These are phyloP conservation scores for Thamnaconus septentrionalis DNA, from an alignment of 2,113 vertebrate species.

Conservation along the genomic window DNA sequence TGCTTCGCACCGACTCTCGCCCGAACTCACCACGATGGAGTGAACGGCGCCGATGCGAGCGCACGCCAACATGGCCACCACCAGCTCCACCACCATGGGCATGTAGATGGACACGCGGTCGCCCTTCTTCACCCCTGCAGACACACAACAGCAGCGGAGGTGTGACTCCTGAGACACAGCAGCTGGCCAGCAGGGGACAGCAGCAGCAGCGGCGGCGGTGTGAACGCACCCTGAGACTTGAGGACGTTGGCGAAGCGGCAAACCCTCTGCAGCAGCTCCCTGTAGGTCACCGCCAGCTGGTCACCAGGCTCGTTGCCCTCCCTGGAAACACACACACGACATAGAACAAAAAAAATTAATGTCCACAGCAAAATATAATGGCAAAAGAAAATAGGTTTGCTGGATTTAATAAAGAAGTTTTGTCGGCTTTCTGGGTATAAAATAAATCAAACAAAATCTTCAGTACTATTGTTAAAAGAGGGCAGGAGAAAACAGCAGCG, in stretches of 20 bases:
- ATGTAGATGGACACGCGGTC: conserved; percentile 93
- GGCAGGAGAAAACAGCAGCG: no score
- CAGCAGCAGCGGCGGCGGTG: background rate
- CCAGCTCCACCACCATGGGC: conserved; percentile 96
- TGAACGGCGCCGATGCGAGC: conserved; percentile 92
- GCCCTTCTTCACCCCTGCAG: conserved; percentile 87
- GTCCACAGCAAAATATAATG: no score
- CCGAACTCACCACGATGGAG: conserved; percentile 88
- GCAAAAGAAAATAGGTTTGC: no score
- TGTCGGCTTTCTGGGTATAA: no score
- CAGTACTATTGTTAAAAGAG: no score
- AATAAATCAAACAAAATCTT: no score
- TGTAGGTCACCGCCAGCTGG: conserved; percentile 84
- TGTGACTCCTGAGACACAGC: background rate
- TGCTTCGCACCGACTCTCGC: no score
- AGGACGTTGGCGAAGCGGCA: conserved; percentile 94
- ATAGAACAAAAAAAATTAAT: background rate
- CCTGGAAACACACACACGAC: conserved; percentile 69
- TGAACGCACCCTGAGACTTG: conserved; percentile 79
- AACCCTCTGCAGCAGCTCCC: conserved; percentile 85
- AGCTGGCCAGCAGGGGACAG: background rate
- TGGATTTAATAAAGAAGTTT: no score
- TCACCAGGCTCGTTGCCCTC: conserved; percentile 94
- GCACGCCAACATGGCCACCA: conserved; percentile 94
- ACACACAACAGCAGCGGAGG: background rate